These are phyloP conservation scores for Chelon auratus DNA, from an alignment of 2,797 vertebrate genomes.

Conservation along the genomic window DNA sequence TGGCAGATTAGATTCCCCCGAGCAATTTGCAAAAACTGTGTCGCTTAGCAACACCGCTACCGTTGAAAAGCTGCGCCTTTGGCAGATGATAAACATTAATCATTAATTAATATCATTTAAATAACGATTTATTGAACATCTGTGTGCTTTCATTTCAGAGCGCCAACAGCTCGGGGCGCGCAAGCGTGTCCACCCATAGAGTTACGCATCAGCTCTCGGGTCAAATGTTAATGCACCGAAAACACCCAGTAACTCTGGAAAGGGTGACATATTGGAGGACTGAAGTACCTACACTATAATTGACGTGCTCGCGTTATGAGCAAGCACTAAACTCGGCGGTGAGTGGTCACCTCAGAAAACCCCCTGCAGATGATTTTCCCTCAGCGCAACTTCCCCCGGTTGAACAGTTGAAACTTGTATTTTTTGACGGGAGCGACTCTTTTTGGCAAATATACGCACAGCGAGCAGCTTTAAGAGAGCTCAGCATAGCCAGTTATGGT, in stretches of 20 bases:
- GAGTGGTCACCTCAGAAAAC: constrained; percentile 63
- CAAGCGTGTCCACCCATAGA: background rate
- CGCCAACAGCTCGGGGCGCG: background rate
- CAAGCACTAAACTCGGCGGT: constrained; percentile 36
- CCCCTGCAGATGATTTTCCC: constrained; percentile 41
- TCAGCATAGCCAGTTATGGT: constrained; percentile 61
- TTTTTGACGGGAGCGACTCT: constrained; percentile 56
- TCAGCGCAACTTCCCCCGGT: constrained; percentile 34
- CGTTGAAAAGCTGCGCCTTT: constrained; percentile 45
- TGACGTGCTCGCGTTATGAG: constrained; percentile 56
- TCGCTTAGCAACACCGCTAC: constrained; percentile 75
- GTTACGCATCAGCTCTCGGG: constrained; percentile 30
- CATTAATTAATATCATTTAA: constrained; percentile 66
- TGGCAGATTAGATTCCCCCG: constrained; percentile 68
- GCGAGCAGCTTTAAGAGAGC: constrained; percentile 65
- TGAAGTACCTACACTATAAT: background rate
- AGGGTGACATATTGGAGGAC: constrained; percentile 53
- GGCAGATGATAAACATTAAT: constrained; percentile 64
- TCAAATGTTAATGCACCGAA: constrained; percentile 38
- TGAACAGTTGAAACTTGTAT: constrained; percentile 36
- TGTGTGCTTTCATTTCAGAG: constrained; percentile 23
- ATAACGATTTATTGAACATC: constrained; percentile 55
- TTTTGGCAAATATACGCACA: constrained; percentile 61
- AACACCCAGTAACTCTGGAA: constrained; percentile 41
- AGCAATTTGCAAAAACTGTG: constrained; percentile 65